These are phyloP conservation scores for Morus bassanus DNA, from an alignment of 2,797 vertebrate species.

Conservation along the genomic window DNA sequence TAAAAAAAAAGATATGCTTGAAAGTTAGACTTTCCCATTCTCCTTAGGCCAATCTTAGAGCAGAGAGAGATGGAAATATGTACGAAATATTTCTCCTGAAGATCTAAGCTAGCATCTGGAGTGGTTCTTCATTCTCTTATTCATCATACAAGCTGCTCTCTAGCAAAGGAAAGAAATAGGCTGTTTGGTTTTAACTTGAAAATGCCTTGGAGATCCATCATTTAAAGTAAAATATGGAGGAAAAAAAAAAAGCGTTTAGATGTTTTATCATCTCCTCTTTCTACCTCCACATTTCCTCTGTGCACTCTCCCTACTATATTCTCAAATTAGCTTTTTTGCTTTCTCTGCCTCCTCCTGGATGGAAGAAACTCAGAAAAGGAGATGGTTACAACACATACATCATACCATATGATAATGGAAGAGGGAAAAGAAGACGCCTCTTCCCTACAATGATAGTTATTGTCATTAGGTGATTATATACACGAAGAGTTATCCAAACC, in stretches of 20 bases:
- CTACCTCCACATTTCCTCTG: background rate
- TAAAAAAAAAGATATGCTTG: background rate
- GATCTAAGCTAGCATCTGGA: background rate
- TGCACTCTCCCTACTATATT: background rate
- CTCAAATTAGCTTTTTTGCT: background rate
- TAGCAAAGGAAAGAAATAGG: background rate
- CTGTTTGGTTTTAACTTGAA: background rate
- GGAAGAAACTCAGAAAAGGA: background rate
- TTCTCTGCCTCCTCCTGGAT: background rate
- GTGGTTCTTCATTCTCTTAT: background rate
- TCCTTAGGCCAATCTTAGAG: background rate
- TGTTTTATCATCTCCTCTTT: background rate
- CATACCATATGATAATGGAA: background rate
- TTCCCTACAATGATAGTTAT: accelerated
- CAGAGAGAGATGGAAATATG: background rate
- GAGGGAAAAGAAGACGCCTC: background rate
- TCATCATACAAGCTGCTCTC: background rate
- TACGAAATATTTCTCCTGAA: background rate
- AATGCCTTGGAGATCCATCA: background rate
- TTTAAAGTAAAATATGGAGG: background rate
- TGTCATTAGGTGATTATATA: background rate
- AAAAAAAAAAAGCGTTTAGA: background rate
- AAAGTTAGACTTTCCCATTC: background rate
- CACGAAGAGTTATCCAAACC: background rate
- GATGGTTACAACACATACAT: background rate